These are phyloP conservation scores for Columba guinea DNA, from an alignment of 2,797 vertebrate species.

Conservation along the genomic window DNA sequence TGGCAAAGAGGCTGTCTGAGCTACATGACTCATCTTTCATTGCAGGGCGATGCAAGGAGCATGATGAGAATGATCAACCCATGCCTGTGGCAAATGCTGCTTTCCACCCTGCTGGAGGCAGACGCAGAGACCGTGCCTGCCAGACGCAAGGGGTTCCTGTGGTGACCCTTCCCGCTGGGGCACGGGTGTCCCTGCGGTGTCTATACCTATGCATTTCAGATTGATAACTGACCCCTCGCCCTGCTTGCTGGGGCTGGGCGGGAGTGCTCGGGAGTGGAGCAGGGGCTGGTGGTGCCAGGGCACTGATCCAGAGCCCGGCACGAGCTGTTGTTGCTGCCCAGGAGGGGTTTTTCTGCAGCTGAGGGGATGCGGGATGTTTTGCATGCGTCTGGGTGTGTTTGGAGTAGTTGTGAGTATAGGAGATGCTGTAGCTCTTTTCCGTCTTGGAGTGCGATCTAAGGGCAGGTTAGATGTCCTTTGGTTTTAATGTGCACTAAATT, in stretches of 20 bases:
- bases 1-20: conserved; percentile 56
- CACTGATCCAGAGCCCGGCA: background rate
- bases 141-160: conserved; percentile 5
- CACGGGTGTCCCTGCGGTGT: background rate
- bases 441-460: conserved; percentile 49
- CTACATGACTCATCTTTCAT: conserved; percentile 41
- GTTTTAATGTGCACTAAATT: conserved; percentile 61
- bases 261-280: rapidly evolving
- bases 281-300: conserved; percentile 20
- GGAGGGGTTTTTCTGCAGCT: background rate
- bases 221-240: background rate
- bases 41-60: conserved; percentile 40
- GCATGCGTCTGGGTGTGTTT: conserved; percentile 60
- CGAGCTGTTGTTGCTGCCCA: rapidly evolving
- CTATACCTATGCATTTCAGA: conserved; percentile 63
- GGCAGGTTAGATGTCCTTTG: conserved; percentile 40
- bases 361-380: background rate
- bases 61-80: conserved; percentile 20
- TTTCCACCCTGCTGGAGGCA: conserved; percentile 49
- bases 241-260: background rate
- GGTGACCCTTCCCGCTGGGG: background rate
- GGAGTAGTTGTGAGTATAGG: conserved; percentile 54
- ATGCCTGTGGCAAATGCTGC: conserved; percentile 71
- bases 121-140: conserved; percentile 35
- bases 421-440: conserved; percentile 44